A percentile compares a stretch with the other conserved stretches of the same genome.
phyloP scores from a whole-genome alignment of 2,888 invertebrate genomes.

The Netelia virgata region DNA sequence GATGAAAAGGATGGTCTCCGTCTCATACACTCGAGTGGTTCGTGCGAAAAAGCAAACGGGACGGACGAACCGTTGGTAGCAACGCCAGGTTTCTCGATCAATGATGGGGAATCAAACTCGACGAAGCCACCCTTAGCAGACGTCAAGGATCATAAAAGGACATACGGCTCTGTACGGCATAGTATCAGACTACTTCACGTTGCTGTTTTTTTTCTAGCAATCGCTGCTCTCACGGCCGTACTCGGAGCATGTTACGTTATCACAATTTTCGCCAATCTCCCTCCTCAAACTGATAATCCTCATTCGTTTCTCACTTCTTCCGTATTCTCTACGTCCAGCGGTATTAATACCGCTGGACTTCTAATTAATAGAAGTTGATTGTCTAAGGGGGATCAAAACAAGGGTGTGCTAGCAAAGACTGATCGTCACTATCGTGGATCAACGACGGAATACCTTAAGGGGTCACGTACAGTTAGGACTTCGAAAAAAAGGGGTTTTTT shows the following conservation, averaged over 20 bases:
- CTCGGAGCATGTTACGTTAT: conserved; percentile 80
- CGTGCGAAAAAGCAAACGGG: conserved; percentile 29
- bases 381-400: too few relatives aligned
- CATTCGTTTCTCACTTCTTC: conserved; percentile 26
- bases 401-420: too few relatives aligned
- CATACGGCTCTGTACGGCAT: conserved; percentile 59
- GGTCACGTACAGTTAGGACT: too few relatives aligned
- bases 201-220: conserved; percentile 76
- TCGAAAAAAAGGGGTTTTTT: too few relatives aligned
- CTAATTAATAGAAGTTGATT: too few relatives aligned
- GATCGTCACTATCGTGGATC: too few relatives aligned
- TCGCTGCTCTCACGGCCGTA: conserved; percentile 78
- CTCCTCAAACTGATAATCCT: conserved; percentile 26
- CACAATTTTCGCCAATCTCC: conserved; percentile 74
- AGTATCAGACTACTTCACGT: conserved; percentile 73
- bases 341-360: too few relatives aligned
- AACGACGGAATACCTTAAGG: too few relatives aligned
- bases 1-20: conserved; percentile 21
- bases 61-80: conserved; percentile 31
- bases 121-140: conserved; percentile 43
- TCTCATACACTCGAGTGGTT: conserved; percentile 3
- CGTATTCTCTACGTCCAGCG: background rate
- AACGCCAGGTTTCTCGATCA: conserved; percentile 21
- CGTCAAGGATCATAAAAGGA: conserved; percentile 53
- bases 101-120: conserved; percentile 44